phyloP scores from a whole-genome alignment of 1,140 invertebrate species.

The Agrilus planipennis region DNA sequence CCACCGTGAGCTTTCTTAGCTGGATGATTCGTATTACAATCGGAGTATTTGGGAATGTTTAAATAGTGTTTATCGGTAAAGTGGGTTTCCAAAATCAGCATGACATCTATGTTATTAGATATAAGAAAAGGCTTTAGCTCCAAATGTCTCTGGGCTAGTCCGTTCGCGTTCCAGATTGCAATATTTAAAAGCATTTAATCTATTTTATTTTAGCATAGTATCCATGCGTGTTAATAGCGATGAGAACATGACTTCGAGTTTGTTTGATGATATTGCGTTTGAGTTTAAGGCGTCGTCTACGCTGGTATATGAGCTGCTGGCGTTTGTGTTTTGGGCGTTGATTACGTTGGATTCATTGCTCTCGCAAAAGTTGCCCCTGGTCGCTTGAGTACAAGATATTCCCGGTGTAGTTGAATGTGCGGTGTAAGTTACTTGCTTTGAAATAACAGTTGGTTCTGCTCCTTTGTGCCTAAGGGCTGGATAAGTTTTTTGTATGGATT shows the following conservation, averaged over 20 bases:
- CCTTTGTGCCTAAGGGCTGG: conserved; percentile 9
- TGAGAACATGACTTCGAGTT: conserved; percentile 14
- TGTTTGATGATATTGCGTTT: conserved; percentile 10
- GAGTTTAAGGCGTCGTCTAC: conserved; percentile 7
- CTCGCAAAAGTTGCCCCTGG: background rate
- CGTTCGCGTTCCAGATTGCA: conserved; percentile 20
- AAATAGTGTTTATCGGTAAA: conserved; percentile 13
- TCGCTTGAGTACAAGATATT: too few species aligned
- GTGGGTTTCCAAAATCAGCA: conserved; percentile 14
- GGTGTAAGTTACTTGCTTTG: too few species aligned
- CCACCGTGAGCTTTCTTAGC: conserved; percentile 8
- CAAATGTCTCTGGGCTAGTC: conserved; percentile 13
- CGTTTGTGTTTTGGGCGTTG: background rate
- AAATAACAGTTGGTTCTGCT: conserved; percentile 1
- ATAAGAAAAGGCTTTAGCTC: conserved; percentile 18
- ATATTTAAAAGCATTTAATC: conserved; percentile 1
- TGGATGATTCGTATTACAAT: conserved; percentile 17
- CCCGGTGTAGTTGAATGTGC: too few species aligned
- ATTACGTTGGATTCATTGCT: background rate
- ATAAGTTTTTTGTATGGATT: conserved; percentile 10
- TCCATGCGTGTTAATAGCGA: conserved; percentile 13
- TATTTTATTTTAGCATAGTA: conserved; percentile 14
- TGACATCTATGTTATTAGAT: conserved; percentile 20
- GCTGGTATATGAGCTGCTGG: conserved; percentile 1
- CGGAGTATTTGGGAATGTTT: conserved; percentile 14